Conservation (phyloP, 2,113 vertebrate species). For the Delphinus delphis region DNA sequence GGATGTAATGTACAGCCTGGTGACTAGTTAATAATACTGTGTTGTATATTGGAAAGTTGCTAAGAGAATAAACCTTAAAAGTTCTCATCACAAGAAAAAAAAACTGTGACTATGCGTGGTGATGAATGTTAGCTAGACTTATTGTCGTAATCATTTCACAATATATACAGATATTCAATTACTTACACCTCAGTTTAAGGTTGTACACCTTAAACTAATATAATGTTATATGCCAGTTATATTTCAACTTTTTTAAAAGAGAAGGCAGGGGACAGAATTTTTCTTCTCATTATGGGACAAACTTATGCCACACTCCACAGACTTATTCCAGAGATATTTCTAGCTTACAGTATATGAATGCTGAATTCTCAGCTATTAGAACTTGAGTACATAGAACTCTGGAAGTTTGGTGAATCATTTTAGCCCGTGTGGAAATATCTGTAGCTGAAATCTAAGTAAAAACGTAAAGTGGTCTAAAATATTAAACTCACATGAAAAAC, state of each 20-base stretch:
- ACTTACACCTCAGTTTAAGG: not conserved
- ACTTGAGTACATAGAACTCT: not conserved
- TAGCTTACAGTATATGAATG: not conserved
- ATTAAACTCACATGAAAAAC: not conserved
- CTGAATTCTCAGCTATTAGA: not conserved
- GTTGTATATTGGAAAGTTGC: constrained; percentile 51
- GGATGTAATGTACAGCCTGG: not conserved
- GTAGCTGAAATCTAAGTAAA: not conserved
- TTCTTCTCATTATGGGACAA: not conserved
- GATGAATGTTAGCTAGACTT: not conserved
- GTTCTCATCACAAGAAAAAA: not conserved
- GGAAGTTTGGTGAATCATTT: not conserved
- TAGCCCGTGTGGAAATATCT: not conserved
- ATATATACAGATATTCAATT: not conserved
- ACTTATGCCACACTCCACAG: not conserved
- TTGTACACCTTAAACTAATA: not conserved
- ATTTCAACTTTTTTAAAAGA: not conserved
- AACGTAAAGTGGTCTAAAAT: not conserved
- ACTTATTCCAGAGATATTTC: not conserved
- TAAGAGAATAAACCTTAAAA: not conserved
- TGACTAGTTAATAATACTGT: not conserved
- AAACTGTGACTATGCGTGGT: not conserved
- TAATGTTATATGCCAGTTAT: not conserved
- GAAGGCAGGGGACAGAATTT: not conserved
- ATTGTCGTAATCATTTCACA: not conserved